Conservation (phyloP, 1,140 invertebrate species). For the Ganaspis sp. region DNA sequence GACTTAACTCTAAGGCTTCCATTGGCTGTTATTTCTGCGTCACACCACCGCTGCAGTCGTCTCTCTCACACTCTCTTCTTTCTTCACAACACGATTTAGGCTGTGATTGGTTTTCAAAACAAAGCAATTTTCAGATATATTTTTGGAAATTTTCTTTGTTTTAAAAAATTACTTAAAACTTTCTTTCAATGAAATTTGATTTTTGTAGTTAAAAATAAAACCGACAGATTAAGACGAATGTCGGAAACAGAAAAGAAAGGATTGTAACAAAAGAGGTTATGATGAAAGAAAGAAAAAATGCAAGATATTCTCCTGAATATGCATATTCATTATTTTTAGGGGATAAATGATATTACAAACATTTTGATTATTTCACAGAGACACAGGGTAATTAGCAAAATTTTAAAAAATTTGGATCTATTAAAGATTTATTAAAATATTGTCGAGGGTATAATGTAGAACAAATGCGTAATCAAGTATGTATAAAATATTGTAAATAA, state of each 20-base stretch:
- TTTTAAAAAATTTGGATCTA: not conserved
- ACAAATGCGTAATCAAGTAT: too few relatives aligned
- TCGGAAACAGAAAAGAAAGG: not conserved
- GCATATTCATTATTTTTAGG: not conserved
- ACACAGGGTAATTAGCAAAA: not conserved
- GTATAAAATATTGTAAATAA: too few relatives aligned
- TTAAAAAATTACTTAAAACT: not conserved
- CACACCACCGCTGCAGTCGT: too few relatives aligned
- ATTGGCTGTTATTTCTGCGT: constrained; percentile 40
- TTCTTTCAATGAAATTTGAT: not conserved
- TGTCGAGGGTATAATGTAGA: too few relatives aligned
- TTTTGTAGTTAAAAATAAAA: not conserved
- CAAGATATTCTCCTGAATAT: not conserved
- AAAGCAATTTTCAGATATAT: constrained; percentile 41
- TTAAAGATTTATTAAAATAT: too few relatives aligned
- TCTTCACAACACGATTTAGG: constrained; percentile 14
- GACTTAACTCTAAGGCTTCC: not conserved
- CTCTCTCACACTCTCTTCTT: too few relatives aligned
- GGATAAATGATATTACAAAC: not conserved
- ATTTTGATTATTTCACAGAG: not conserved
- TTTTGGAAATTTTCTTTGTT: not conserved
- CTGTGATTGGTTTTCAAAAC: constrained; percentile 40
- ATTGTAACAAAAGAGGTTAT: too few relatives aligned
- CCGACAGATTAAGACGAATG: not conserved
- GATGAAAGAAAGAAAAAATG: too few relatives aligned